A percentile compares a stretch with the other conserved stretches of the same genome.
Conservation (phyloP, 2,113 vertebrate species). For the Naja naja region DNA sequence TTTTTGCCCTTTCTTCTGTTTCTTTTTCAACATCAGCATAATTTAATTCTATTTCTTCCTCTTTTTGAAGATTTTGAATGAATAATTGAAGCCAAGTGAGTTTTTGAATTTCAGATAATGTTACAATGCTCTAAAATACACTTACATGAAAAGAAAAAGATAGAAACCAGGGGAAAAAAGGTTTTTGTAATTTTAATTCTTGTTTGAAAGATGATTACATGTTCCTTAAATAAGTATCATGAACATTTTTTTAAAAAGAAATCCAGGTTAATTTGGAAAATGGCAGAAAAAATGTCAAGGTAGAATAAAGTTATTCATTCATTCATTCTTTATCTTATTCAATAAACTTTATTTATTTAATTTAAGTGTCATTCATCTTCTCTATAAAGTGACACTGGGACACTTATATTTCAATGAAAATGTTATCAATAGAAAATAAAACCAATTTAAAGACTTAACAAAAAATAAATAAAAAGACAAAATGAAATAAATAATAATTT, state of each 20-base stretch:
- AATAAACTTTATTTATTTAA: background rate
- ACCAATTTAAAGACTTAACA: background rate
- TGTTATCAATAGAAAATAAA: background rate
- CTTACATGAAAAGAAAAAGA: background rate
- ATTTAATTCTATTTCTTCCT: background rate
- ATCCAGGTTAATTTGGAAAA: background rate
- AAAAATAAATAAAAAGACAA: background rate
- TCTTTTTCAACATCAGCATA: background rate
- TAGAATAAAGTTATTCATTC: background rate
- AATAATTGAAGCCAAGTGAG: background rate
- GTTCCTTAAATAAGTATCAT: background rate
- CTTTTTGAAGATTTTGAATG: background rate
- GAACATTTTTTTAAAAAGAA: background rate
- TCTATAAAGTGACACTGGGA: background rate
- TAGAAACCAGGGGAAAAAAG: background rate
- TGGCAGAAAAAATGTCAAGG: background rate
- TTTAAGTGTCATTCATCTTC: background rate
- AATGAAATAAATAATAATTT: background rate
- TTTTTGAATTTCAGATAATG: background rate
- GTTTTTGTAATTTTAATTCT: background rate
- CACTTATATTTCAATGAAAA: background rate
- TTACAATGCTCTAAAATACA: background rate
- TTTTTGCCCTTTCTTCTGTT: background rate
- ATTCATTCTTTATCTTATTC: background rate
- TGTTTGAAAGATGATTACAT: background rate